phyloP scores from a whole-genome alignment of 2,113 vertebrate species.

The Naja naja region DNA sequence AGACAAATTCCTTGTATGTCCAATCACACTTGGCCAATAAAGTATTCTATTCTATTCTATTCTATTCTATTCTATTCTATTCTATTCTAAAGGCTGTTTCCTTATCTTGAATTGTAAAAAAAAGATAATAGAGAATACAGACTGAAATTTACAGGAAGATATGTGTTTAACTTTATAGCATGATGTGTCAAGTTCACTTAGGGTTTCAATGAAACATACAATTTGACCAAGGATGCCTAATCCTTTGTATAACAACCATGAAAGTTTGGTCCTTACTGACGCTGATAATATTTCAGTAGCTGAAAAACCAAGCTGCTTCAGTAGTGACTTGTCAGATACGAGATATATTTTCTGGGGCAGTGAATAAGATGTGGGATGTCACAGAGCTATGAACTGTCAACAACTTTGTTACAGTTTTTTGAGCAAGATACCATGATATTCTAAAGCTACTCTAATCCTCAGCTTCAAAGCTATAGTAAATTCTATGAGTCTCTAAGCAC shows the following conservation, averaged over 20 bases:
- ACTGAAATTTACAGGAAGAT: not conserved
- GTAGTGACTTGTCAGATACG: not conserved
- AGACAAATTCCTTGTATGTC: too few species aligned
- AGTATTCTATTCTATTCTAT: too few species aligned
- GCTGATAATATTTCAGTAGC: not conserved
- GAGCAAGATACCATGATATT: not conserved
- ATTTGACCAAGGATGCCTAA: not conserved
- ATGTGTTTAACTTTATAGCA: not conserved
- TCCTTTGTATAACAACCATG: not conserved
- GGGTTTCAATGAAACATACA: not conserved
- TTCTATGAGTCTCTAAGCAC: not conserved
- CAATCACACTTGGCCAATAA: too few species aligned
- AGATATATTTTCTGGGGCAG: constrained; percentile 10
- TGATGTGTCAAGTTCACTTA: not conserved
- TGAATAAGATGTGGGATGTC: not conserved
- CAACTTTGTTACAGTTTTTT: not conserved
- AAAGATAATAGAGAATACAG: not conserved
- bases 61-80: too few species aligned
- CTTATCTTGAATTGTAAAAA: not conserved
- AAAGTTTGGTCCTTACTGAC: not conserved
- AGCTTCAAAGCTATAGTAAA: not conserved
- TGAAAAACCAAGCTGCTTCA: constrained; percentile 1
- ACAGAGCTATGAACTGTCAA: not conserved
- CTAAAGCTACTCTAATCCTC: not conserved
- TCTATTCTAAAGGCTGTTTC: not conserved